Conservation (phyloP, 2,113 vertebrate genomes). For the Phaetusa simplex region DNA sequence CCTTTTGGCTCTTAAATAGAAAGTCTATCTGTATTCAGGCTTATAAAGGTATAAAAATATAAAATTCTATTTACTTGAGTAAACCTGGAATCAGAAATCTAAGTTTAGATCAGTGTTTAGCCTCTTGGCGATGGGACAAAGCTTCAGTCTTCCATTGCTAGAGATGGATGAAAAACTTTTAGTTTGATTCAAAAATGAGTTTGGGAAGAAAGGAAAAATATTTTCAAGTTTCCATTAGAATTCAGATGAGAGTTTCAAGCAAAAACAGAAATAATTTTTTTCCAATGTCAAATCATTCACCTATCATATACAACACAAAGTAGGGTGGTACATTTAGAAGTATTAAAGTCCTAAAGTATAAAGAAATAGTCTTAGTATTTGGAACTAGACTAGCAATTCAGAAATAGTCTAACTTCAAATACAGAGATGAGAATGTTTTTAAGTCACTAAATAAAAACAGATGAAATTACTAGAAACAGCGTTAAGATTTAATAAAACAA, state of each 20-base stretch:
- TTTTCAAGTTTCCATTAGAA: background rate
- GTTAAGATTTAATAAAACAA: background rate
- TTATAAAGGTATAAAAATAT: background rate
- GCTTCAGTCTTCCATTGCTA: background rate
- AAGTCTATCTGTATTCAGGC: background rate
- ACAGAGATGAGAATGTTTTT: background rate
- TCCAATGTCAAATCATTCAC: background rate
- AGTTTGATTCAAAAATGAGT: background rate
- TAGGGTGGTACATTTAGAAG: background rate
- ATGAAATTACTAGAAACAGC: background rate
- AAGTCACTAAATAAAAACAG: background rate
- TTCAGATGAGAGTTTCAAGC: background rate
- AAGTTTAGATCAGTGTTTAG: conserved; percentile 15
- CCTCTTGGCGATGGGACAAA: background rate
- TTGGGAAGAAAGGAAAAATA: background rate
- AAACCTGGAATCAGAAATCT: background rate
- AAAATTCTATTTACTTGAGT: background rate
- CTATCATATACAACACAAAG: background rate
- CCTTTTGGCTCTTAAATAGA: background rate
- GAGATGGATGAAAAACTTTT: background rate
- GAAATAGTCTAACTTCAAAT: background rate
- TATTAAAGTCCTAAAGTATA: background rate
- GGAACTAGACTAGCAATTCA: background rate
- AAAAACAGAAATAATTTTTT: background rate
- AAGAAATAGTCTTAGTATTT: background rate